Evolutionary conservation across 2,113 vertebrate genomes (phyloP).

Genomic region (Prinia subflava): DNA sequence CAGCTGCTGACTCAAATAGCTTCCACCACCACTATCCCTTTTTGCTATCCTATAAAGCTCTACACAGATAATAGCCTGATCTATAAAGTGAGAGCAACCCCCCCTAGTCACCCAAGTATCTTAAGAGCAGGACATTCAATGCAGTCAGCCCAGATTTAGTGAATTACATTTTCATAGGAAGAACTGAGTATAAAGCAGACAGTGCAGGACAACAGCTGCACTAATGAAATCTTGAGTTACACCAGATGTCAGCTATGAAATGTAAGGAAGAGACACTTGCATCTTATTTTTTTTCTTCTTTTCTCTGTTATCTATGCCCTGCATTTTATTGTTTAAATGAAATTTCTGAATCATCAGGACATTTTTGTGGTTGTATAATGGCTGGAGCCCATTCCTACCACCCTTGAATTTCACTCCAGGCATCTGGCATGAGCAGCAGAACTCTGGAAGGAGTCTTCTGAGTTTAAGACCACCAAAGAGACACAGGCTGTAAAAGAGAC

Average conservation of each 20-base stretch:
- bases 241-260: slow-evolving; percentile 40
- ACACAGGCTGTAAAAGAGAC: slow-evolving; percentile 35
- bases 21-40: background rate
- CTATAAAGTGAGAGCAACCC: slow-evolving; percentile 8
- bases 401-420: slow-evolving; percentile 58
- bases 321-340: slow-evolving; percentile 58
- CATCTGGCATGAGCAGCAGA: slow-evolving; percentile 46
- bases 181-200: background rate
- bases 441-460: slow-evolving; percentile 40
- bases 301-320: slow-evolving; percentile 49
- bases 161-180: background rate
- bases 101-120: background rate
- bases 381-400: slow-evolving; percentile 55
- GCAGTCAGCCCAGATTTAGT: background rate
- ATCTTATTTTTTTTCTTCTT: slow-evolving; percentile 24
- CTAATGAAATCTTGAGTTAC: slow-evolving; percentile 50
- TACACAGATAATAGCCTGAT: background rate
- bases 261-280: background rate
- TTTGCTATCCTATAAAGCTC: background rate
- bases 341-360: slow-evolving; percentile 60
- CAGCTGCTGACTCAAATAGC: slow-evolving; percentile 39
- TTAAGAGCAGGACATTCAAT: background rate
- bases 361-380: slow-evolving; percentile 58
- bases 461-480: slow-evolving; percentile 59
- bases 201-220: slow-evolving; percentile 20